Evolutionary conservation across 2,888 invertebrate species (phyloP).

Genomic region (Melipona beecheii): DNA sequence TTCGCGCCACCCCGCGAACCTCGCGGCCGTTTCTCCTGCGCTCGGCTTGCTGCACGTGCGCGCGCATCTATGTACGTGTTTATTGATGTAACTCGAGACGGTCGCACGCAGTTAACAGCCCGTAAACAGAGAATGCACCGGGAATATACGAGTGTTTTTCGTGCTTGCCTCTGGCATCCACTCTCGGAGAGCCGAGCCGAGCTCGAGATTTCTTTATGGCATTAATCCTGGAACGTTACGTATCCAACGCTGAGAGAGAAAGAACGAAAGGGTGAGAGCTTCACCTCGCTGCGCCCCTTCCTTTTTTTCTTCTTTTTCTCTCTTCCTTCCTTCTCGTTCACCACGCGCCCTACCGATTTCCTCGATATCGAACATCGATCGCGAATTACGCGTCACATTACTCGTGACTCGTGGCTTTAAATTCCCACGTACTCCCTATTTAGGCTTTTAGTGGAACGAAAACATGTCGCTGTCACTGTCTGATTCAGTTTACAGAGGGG

Average conservation of each 20-base stretch:
- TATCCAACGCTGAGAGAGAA: conserved; percentile 35
- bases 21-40: not conserved
- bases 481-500: too few species aligned
- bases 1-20: not conserved
- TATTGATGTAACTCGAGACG: conserved; percentile 76
- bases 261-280: conserved; percentile 22
- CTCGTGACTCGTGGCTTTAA: too few species aligned
- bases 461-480: too few species aligned
- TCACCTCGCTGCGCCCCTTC: conserved; percentile 21
- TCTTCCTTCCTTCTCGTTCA: too few species aligned
- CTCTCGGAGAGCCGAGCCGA: conserved; percentile 64
- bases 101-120: conserved; percentile 75
- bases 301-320: not conserved
- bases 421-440: too few species aligned
- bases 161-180: conserved; percentile 69
- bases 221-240: conserved; percentile 69
- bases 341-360: too few species aligned
- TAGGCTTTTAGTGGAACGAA: too few species aligned
- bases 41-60: conserved; percentile 64
- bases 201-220: conserved; percentile 72
- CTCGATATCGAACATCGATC: too few species aligned
- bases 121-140: conserved; percentile 75
- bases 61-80: conserved; percentile 74
- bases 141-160: conserved; percentile 75
- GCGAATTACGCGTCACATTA: too few species aligned